Evolutionary conservation across 37 sponge, comb jelly and placozoan genomes (phyloP), one percentile per base, ranked within the genome.

Genomic region (Spongia lamella): DNA sequence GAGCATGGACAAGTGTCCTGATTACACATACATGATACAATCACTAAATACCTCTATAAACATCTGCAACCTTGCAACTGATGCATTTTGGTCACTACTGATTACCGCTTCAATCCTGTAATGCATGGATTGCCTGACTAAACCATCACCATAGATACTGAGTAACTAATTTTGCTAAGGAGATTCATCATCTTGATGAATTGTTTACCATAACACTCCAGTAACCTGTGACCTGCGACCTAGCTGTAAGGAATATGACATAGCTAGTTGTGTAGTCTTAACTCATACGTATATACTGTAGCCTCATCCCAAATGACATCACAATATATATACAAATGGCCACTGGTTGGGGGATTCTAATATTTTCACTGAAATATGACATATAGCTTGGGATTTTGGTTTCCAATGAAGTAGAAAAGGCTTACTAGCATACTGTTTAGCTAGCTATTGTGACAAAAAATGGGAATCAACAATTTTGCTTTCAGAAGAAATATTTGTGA

Each of bases 151-250:
- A 79, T 63, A 15, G 24, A 16, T 3, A 25, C 16, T 62, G 63
- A 33, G 66, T 13, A 11, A 27, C 86, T 80, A 63, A 96, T 93
- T 80, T 80, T 79, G 39, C 60, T 61, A 22, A 96, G 64, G 35
- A 89, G 29, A 60, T 40, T 57, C 13, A 96, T 34, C 7, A 96
- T 72, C 64, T 96, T 96, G 47, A 62, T 54, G 53, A 96, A 96
- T 73, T 96, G 97, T 52, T 29, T 61, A 33, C 72, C 66, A 56
- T 82, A 96, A 39, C 60, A 61, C 35, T 66, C 72, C 76, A 80
- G 53, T 64, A 96, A 40, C 30, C 85, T 83, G 61, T 83, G 57
- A 6, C 93, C 93, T 54, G 96, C 87, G 43, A 84, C 85, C 93
- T n/a, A n/a, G n/a, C n/a, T 88, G 47, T 2, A 29, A 13, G 56